These are phyloP conservation scores for Stichodactyla mertensii DNA, from an alignment of 64 coral and sea anemone genomes.

Conservation along the genomic window DNA sequence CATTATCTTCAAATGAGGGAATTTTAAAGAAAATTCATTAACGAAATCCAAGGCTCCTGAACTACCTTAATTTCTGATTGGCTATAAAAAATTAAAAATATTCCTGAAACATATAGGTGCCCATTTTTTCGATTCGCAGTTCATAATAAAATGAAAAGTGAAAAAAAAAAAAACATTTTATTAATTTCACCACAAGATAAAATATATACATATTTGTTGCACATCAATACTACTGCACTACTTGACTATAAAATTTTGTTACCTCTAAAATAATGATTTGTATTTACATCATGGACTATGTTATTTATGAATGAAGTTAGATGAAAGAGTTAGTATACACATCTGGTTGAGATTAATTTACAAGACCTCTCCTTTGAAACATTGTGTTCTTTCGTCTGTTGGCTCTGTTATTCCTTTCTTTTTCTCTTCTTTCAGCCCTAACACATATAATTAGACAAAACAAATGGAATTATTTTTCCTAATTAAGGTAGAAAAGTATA, in stretches of 20 bases:
- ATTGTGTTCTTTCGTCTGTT: constrained; percentile 26
- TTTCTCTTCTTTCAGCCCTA: constrained; percentile 32
- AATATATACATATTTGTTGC: no score
- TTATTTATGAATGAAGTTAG: background rate
- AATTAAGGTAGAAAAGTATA: no score
- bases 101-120: no score
- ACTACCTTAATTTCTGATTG: no score
- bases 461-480: background rate
- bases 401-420: constrained; percentile 25
- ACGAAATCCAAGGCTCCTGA: no score
- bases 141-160: background rate
- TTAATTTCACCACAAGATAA: background rate
- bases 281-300: background rate
- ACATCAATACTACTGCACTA: no score
- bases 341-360: background rate
- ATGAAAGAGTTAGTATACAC: background rate
- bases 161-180: background rate
- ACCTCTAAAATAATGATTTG: background rate
- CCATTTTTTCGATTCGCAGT: background rate
- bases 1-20: no score
- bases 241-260: background rate
- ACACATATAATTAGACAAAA: background rate
- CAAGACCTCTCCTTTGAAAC: constrained; percentile 25
- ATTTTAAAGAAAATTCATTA: no score
- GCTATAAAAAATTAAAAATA: no score